These are phyloP conservation scores for Pygmarrhopalites habei DNA, from an alignment of 1,140 invertebrate genomes.

Conservation along the genomic window DNA sequence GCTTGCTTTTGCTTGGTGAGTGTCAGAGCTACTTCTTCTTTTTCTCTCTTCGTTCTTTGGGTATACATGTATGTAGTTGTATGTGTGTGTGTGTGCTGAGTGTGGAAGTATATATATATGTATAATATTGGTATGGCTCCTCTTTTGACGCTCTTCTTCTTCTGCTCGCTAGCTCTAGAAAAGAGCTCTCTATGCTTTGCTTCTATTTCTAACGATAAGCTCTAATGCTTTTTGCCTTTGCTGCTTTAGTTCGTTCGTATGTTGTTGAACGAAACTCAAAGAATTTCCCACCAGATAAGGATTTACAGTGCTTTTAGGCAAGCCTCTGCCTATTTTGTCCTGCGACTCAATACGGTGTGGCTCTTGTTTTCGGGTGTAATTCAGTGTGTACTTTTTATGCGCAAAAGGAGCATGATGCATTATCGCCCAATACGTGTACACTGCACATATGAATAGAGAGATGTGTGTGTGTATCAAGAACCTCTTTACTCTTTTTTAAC, in stretches of 20 bases:
- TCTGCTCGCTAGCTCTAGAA: too few species aligned
- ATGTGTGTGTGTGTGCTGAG: neutral
- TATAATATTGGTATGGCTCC: too few species aligned
- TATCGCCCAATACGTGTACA: conserved; percentile 9
- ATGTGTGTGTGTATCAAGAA: too few species aligned
- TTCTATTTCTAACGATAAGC: too few species aligned
- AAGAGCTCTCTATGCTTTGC: too few species aligned
- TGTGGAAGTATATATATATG: neutral
- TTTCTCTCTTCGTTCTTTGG: neutral
- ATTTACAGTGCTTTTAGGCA: conserved; percentile 12
- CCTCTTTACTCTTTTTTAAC: too few species aligned
- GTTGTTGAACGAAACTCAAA: neutral
- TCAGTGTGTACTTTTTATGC: conserved; percentile 15
- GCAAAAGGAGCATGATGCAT: conserved; percentile 15
- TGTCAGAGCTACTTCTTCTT: too few species aligned
- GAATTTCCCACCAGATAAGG: conserved; percentile 16
- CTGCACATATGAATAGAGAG: too few species aligned
- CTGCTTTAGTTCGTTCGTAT: too few species aligned
- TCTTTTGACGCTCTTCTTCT: too few species aligned
- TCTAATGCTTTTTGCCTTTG: too few species aligned
- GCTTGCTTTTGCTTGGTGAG: too few species aligned
- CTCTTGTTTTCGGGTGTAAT: conserved; percentile 14
- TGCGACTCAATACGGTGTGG: conserved; percentile 13
- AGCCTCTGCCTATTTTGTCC: conserved; percentile 12
- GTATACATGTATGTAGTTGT: neutral